Percentiles rank a stretch among this genome's conserved stretches.
These are phyloP conservation scores for Drosophila suboccidentalis DNA, from an alignment of 2,888 invertebrate species.

Conservation along the genomic window DNA sequence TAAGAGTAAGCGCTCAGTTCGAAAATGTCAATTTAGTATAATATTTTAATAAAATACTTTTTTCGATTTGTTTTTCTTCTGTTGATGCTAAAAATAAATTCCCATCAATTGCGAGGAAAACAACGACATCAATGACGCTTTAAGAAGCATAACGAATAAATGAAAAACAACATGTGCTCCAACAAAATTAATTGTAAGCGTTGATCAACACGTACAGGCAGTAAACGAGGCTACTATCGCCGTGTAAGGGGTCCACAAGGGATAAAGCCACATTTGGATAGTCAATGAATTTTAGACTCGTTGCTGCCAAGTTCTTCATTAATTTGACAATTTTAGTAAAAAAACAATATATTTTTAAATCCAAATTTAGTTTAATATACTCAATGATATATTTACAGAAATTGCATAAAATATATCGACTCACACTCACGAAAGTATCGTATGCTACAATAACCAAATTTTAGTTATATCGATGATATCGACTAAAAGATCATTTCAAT, in stretches of 20 bases:
- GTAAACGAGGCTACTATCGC: not conserved
- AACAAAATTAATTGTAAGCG: slow-evolving; percentile 2
- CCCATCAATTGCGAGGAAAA: slow-evolving; percentile 3
- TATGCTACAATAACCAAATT: not conserved
- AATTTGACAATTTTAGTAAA: not conserved
- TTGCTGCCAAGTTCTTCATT: slow-evolving; percentile 5
- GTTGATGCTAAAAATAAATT: slow-evolving; percentile 23
- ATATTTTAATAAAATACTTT: slow-evolving; percentile 15
- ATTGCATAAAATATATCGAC: not conserved
- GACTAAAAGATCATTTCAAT: not conserved
- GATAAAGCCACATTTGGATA: not conserved
- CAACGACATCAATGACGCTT: slow-evolving; percentile 15
- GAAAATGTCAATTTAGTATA: slow-evolving; percentile 4
- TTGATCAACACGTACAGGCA: slow-evolving; percentile 13
- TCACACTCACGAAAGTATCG: not conserved
- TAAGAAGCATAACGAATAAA: slow-evolving; percentile 2
- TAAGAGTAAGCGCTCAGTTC: slow-evolving; percentile 2
- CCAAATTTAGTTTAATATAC: not conserved
- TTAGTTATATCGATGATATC: not conserved
- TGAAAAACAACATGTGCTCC: slow-evolving; percentile 4
- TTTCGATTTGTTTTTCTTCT: slow-evolving; percentile 6
- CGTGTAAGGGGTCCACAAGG: slow-evolving; percentile 11
- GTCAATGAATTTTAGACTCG: not conserved
- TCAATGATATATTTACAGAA: not conserved
- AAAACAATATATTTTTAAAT: not conserved